Evolutionary conservation across 2,888 invertebrate species (phyloP), one percentile per base, ranked within the genome.

Genomic region (Meghimatium bilineatum): DNA sequence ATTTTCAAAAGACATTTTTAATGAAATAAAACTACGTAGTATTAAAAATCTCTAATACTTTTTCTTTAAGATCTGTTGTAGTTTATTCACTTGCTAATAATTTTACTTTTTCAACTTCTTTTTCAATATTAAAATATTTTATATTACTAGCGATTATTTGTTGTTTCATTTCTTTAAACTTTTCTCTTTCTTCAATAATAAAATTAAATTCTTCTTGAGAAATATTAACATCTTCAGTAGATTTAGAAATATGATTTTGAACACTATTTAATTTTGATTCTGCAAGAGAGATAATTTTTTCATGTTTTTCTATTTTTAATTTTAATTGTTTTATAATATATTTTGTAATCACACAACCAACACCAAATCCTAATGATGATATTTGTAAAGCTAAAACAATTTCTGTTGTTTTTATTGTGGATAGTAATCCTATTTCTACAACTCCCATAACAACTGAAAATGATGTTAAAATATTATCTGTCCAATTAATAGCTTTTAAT

Each of bases 1-100:
- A 74, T 74, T 74, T 74, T n/a, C n/a, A 14, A 72, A 72, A 49
- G 49, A 74, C 72, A 74, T 74, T 74, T 74, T 69, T 74, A 49
- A 14, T 49, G 20, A n/a, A n/a, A n/a, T n/a, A n/a, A n/a, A n/a
- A n/a, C n/a, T n/a, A n/a, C n/a, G n/a, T n/a, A n/a, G n/a, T n/a
- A 14, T 49, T 29, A 74, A 74, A 44, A 56, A 56, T 20, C 20
- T 56, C 17, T 72, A 72, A 29, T 49, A 44, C 44, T 44, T 29
- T 44, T 8, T 44, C 44, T 74, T 49, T 74, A 29, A 44, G 44
- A 72, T 38, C 34, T 29, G 44, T n/a, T n/a, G 71, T 74, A 14
- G n/a, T n/a, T n/a, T n/a, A n/a, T n/a, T n/a, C n/a, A n/a, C n/a
- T n/a, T n/a, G 44, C n/a, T 49, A 74, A 44, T 20, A 29, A 29